phyloP scores from a whole-genome alignment of 2,888 invertebrate genomes.

The Ophioninae sp. region DNA sequence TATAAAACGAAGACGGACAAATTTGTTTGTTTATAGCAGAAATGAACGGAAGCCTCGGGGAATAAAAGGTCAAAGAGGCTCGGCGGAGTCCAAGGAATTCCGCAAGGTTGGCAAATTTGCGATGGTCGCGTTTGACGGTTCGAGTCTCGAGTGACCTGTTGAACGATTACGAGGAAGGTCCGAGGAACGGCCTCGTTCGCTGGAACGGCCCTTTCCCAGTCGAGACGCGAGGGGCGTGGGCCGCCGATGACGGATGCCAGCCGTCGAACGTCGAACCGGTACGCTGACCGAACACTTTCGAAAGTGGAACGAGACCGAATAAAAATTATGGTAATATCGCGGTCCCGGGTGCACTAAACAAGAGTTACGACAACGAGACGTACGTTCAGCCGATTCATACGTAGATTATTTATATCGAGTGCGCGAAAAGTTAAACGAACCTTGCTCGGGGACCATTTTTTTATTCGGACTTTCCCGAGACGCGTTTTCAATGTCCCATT shows the following conservation, averaged over 20 bases:
- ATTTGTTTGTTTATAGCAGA: no score
- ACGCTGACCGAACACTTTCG: slow-evolving; percentile 6
- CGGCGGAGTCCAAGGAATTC: background rate
- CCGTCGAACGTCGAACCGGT: slow-evolving; percentile 7
- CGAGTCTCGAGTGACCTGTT: slow-evolving; percentile 6
- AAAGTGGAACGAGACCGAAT: background rate
- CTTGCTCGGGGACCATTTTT: no score
- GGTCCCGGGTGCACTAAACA: background rate
- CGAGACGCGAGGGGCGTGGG: no score
- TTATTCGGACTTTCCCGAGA: no score
- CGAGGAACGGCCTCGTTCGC: slow-evolving; percentile 18
- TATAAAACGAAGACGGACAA: no score
- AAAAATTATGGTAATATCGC: background rate
- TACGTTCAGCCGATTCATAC: no score
- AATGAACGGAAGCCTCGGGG: no score
- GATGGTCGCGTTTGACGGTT: background rate
- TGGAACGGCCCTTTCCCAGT: slow-evolving; percentile 28
- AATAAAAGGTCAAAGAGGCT: no score
- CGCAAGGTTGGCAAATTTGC: slow-evolving; percentile 6
- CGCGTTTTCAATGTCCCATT: no score
- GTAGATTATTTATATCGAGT: no score
- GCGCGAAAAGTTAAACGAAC: background rate
- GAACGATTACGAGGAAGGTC: slow-evolving; percentile 40
- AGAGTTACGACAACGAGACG: background rate
- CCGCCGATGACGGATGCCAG: background rate